Conservation (phyloP, 2,113 vertebrate species). For the Epinephelus cyanopodus region DNA sequence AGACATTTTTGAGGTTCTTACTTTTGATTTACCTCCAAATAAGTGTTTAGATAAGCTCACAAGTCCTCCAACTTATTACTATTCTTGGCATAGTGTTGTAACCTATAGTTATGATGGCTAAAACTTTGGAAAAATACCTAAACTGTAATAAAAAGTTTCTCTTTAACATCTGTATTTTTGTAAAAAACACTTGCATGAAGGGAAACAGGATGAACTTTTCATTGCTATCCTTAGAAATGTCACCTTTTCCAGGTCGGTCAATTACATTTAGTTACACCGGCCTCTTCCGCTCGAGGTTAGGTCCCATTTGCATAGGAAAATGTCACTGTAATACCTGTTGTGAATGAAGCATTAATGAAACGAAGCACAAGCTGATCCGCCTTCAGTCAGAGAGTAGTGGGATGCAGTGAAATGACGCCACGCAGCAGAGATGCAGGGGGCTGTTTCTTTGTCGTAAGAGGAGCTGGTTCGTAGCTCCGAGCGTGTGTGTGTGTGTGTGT, state of each 20-base stretch:
- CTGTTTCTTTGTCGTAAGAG: constrained; percentile 18
- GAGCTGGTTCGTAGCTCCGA: constrained; percentile 12
- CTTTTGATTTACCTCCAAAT: not conserved
- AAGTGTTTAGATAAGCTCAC: too few relatives aligned
- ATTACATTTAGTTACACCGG: constrained; percentile 24
- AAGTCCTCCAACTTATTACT: not conserved
- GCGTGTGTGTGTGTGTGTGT: constrained; percentile 11
- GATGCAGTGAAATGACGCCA: not conserved
- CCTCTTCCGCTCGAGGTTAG: constrained; percentile 3
- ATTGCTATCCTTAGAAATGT: constrained; percentile 13
- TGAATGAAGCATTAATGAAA: not conserved
- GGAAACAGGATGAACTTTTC: constrained; percentile 12
- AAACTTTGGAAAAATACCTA: not conserved
- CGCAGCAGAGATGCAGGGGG: not conserved
- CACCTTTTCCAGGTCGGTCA: constrained; percentile 20
- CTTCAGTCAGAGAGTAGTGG: not conserved
- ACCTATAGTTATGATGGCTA: not conserved
- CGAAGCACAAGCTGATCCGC: not conserved
- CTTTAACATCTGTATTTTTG: not conserved
- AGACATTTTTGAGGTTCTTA: not conserved
- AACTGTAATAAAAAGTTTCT: not conserved
- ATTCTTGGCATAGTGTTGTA: not conserved
- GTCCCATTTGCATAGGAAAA: constrained; percentile 42
- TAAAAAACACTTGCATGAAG: not conserved
- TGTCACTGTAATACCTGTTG: constrained; percentile 35